Percentiles rank a stretch among this genome's conserved stretches.
These are phyloP conservation scores for Mastacembelus armatus DNA, from an alignment of 2,797 vertebrate genomes.

Conservation along the genomic window DNA sequence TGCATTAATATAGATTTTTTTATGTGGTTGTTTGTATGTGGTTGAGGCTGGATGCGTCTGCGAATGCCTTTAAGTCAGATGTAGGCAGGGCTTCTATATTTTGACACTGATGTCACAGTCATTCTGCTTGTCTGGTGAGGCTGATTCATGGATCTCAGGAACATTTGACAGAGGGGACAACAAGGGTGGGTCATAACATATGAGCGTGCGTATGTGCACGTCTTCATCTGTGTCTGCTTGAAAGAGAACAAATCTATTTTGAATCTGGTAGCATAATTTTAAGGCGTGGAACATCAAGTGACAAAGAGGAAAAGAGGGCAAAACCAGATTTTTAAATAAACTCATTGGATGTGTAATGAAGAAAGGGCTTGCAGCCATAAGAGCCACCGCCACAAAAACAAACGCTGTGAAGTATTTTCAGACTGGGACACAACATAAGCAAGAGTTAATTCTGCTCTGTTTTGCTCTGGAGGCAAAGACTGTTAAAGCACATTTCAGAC, in stretches of 20 bases:
- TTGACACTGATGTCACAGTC: conserved; percentile 53
- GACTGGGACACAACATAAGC: conserved; percentile 29
- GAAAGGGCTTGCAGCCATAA: conserved; percentile 36
- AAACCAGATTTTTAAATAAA: conserved; percentile 53
- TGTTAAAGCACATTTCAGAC: conserved; percentile 55
- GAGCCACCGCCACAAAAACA: conserved; percentile 27
- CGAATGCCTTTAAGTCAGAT: conserved; percentile 13
- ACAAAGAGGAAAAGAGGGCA: conserved; percentile 36
- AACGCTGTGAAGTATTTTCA: conserved; percentile 54
- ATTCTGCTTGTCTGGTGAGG: conserved; percentile 25
- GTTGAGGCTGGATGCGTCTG: not conserved
- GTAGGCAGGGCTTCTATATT: conserved; percentile 42
- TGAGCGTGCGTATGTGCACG: conserved; percentile 14
- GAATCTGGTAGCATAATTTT: conserved; percentile 31
- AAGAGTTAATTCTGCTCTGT: conserved; percentile 55
- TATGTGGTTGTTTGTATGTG: conserved; percentile 20
- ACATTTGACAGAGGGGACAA: conserved; percentile 46
- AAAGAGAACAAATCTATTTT: conserved; percentile 53
- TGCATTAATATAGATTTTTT: conserved; percentile 19
- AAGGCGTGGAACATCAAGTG: conserved; percentile 42
- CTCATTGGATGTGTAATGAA: conserved; percentile 56
- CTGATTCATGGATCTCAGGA: conserved; percentile 59
- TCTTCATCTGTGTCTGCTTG: conserved; percentile 15
- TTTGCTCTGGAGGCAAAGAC: conserved; percentile 48
- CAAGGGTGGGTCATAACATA: conserved; percentile 30